Evolutionary conservation across 2,797 vertebrate species (phyloP).

Genomic region (Gymnoscopelus microlampas): DNA sequence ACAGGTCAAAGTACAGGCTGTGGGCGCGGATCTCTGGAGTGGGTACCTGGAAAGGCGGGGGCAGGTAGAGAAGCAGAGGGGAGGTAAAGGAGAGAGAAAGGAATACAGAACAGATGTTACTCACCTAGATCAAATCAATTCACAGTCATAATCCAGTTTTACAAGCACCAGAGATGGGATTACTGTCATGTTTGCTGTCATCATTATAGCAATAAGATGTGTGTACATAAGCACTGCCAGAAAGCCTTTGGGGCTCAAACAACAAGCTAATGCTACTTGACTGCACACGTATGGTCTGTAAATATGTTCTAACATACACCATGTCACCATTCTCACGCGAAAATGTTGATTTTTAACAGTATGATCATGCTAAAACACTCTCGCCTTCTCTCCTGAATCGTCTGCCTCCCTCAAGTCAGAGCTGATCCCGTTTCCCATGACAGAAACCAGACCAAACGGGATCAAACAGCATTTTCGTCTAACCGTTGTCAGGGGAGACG

Average conservation of each 20-base stretch:
- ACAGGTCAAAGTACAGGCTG: constrained; percentile 85
- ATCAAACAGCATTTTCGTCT: constrained; percentile 43
- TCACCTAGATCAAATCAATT: constrained; percentile 5
- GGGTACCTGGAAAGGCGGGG: constrained; percentile 74
- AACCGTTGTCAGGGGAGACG: constrained; percentile 32
- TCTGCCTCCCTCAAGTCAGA: constrained; percentile 41
- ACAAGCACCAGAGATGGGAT: background rate
- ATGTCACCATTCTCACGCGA: too few relatives aligned
- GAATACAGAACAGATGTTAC: background rate
- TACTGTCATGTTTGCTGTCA: constrained; percentile 14
- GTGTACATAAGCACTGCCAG: background rate
- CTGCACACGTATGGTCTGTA: too few relatives aligned
- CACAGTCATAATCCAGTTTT: constrained; percentile 17
- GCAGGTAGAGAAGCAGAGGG: background rate
- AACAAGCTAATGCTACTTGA: too few relatives aligned
- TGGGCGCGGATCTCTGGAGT: constrained; percentile 86
- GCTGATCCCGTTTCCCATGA: constrained; percentile 53
- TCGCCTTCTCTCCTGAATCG: background rate
- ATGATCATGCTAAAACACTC: too few relatives aligned
- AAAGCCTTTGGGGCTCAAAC: background rate
- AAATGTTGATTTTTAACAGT: too few relatives aligned
- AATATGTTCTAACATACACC: too few relatives aligned
- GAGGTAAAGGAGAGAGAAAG: background rate
- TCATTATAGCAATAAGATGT: constrained; percentile 1
- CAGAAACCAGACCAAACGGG: constrained; percentile 49